These are phyloP conservation scores for Ammodytes marinus DNA, from an alignment of 2,113 vertebrate genomes.

Conservation along the genomic window DNA sequence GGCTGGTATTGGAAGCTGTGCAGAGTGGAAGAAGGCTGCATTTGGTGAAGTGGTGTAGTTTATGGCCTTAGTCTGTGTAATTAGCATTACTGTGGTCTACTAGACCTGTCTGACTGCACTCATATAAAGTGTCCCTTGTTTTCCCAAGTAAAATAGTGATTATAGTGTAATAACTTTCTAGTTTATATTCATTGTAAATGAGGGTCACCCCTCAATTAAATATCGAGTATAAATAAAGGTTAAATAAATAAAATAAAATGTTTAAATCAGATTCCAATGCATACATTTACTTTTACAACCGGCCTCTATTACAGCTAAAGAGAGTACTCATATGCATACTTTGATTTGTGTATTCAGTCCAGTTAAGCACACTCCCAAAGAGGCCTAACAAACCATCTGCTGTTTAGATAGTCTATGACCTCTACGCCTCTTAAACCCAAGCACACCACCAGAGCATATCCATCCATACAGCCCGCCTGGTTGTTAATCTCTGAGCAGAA, in stretches of 20 bases:
- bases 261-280: slow-evolving; percentile 18
- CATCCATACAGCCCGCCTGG: slow-evolving; percentile 45
- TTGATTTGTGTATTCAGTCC: slow-evolving; percentile 50
- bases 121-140: not conserved
- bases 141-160: slow-evolving; percentile 5
- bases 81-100: slow-evolving; percentile 34
- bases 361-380: slow-evolving; percentile 63
- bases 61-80: slow-evolving; percentile 45
- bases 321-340: slow-evolving; percentile 36
- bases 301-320: slow-evolving; percentile 33
- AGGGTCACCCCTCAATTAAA: not conserved
- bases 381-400: slow-evolving; percentile 78
- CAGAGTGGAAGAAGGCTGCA: slow-evolving; percentile 24
- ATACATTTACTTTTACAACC: slow-evolving; percentile 7
- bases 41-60: slow-evolving; percentile 32
- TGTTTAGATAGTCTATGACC: slow-evolving; percentile 82
- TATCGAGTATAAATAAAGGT: no score
- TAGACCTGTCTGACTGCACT: slow-evolving; percentile 17
- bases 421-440: slow-evolving; percentile 60
- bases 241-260: no score
- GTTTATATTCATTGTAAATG: slow-evolving; percentile 21
- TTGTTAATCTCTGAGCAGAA: slow-evolving; percentile 62
- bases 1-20: slow-evolving; percentile 40
- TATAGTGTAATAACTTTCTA: not conserved
- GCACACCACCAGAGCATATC: slow-evolving; percentile 57